Conservation (phyloP, 2,888 invertebrate genomes). For the Pammene aurita region DNA sequence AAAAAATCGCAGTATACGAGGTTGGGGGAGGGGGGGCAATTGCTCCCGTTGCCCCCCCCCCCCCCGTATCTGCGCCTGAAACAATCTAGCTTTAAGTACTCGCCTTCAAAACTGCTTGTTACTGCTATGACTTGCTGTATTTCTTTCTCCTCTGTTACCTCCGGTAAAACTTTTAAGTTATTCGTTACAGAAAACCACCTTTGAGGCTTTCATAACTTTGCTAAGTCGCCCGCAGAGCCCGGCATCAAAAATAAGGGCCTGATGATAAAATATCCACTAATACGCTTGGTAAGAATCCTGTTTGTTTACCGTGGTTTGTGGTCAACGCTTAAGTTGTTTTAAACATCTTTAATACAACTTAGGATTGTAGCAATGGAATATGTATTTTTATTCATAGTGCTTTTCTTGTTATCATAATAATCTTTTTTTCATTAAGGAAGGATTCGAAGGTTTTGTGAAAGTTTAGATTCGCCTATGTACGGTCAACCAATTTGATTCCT, state of each 20-base stretch:
- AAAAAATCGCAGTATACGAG: too few relatives aligned
- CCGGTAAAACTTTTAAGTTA: slow-evolving; percentile 57
- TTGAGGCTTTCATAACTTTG: slow-evolving; percentile 45
- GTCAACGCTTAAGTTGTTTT: slow-evolving; percentile 30
- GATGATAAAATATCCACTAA: slow-evolving; percentile 33
- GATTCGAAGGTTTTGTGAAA: too few relatives aligned
- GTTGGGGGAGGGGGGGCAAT: too few relatives aligned
- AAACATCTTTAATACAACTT: slow-evolving; percentile 19
- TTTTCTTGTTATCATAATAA: background rate
- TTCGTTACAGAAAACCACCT: slow-evolving; percentile 51
- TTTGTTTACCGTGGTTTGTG: slow-evolving; percentile 39
- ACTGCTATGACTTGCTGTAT: background rate
- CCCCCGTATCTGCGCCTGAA: too few relatives aligned
- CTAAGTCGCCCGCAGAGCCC: slow-evolving; percentile 49
- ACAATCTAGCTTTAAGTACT: background rate
- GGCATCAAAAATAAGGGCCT: slow-evolving; percentile 51
- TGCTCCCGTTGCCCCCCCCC: too few relatives aligned
- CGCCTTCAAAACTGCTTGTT: background rate
- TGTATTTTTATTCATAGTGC: background rate
- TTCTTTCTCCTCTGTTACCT: slow-evolving; percentile 1
- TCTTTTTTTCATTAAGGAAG: too few relatives aligned
- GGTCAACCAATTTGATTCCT: too few relatives aligned
- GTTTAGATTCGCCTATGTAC: background rate
- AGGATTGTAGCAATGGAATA: background rate
- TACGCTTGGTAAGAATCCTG: slow-evolving; percentile 39